These are phyloP conservation scores for Fundulus diaphanus DNA, from an alignment of 2,797 vertebrate species.

Conservation along the genomic window DNA sequence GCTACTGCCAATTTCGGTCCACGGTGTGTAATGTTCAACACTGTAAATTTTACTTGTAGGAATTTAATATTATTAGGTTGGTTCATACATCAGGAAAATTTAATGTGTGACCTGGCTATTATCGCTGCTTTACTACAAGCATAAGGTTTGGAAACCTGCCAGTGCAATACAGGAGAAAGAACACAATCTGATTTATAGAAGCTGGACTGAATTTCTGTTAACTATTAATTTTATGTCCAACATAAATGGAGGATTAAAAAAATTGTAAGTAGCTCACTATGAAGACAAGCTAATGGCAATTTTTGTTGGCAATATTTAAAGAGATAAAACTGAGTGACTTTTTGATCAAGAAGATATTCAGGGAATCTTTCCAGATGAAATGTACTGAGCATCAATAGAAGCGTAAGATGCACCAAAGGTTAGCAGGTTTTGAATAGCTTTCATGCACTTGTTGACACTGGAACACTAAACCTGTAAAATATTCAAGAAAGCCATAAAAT, in stretches of 20 bases:
- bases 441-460: too few species aligned
- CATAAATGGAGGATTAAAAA: too few species aligned
- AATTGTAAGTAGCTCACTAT: neutral
- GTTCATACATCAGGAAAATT: slow-evolving; percentile 54
- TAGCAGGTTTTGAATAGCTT: too few species aligned
- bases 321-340: neutral
- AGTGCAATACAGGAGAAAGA: slow-evolving; percentile 12
- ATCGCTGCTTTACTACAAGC: slow-evolving; percentile 35
- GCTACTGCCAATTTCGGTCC: slow-evolving; percentile 63
- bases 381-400: neutral
- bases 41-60: slow-evolving; percentile 68
- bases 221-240: neutral
- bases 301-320: neutral
- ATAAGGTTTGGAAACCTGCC: slow-evolving; percentile 10
- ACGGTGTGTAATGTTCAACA: slow-evolving; percentile 62
- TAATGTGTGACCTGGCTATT: slow-evolving; percentile 44
- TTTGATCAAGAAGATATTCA: neutral
- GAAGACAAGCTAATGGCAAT: neutral
- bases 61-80: slow-evolving; percentile 67
- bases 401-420: too few species aligned
- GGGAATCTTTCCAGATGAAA: neutral
- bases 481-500: too few species aligned
- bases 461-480: too few species aligned
- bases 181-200: slow-evolving; percentile 15
- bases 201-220: slow-evolving; percentile 16